A percentile compares a stretch with the other conserved stretches of the same genome.
Evolutionary conservation across 1,140 invertebrate species (phyloP).

Genomic region (Drosophila kanapiae): DNA sequence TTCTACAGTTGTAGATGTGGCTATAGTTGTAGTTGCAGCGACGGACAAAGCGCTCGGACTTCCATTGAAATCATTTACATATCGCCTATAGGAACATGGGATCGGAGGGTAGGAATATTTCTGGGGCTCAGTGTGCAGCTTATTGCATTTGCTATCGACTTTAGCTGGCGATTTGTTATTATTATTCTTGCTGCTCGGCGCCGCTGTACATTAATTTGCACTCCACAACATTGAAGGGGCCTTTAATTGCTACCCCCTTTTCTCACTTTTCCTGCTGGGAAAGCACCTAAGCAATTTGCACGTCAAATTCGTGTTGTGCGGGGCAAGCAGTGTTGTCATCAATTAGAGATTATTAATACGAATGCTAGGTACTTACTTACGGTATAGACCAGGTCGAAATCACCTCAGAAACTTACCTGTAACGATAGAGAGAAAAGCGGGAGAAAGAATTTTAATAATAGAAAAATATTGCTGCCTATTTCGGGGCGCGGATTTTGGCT

Average conservation of each 20-base stretch:
- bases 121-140: slow-evolving; percentile 56
- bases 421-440: slow-evolving; percentile 27
- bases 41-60: slow-evolving; percentile 46
- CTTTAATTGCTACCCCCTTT: slow-evolving; percentile 63
- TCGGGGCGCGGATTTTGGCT: slow-evolving; percentile 42
- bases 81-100: slow-evolving; percentile 50
- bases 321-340: slow-evolving; percentile 45
- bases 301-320: slow-evolving; percentile 53
- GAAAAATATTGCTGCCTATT: slow-evolving; percentile 67
- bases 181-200: slow-evolving; percentile 67
- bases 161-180: slow-evolving; percentile 73
- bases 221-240: slow-evolving; percentile 21
- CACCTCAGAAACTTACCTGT: slow-evolving; percentile 45
- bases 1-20: slow-evolving; percentile 46
- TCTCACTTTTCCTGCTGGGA: slow-evolving; percentile 40
- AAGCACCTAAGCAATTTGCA: slow-evolving; percentile 64
- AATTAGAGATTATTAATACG: slow-evolving; percentile 65
- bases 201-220: slow-evolving; percentile 74
- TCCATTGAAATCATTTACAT: slow-evolving; percentile 83
- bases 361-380: slow-evolving; percentile 30
- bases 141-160: slow-evolving; percentile 77
- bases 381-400: neutral
- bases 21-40: slow-evolving; percentile 18
- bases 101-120: slow-evolving; percentile 2
- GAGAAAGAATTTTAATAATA: slow-evolving; percentile 34